Evolutionary conservation across 2,797 vertebrate genomes (phyloP).

Genomic region (Alectoris magna): DNA sequence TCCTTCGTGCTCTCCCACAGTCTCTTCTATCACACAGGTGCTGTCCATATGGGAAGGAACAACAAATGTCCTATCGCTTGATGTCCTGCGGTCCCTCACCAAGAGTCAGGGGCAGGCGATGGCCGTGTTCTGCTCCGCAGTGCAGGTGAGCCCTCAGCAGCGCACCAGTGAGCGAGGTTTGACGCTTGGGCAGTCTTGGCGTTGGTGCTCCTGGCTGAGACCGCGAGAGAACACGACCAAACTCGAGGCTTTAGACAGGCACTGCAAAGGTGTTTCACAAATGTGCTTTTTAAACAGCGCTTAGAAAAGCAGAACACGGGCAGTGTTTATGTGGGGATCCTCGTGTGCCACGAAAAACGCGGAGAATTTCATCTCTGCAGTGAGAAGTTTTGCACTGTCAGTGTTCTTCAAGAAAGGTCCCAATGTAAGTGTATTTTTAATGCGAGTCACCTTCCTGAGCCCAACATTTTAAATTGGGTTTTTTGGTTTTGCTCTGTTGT

Average conservation of each 20-base stretch:
- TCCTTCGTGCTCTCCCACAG: neutral
- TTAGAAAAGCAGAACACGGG: neutral
- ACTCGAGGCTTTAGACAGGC: neutral
- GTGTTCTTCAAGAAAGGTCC: neutral
- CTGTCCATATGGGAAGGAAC: conserved; percentile 91
- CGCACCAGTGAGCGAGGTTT: neutral
- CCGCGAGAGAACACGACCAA: neutral
- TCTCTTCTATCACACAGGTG: conserved; percentile 73
- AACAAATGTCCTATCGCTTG: conserved; percentile 86
- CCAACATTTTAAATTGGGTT: neutral
- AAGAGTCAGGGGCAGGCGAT: conserved; percentile 83
- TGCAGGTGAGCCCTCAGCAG: conserved; percentile 75
- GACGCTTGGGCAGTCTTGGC: neutral
- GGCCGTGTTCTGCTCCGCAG: conserved; percentile 76
- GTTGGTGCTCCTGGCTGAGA: neutral
- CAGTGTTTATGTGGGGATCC: neutral
- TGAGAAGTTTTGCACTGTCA: neutral
- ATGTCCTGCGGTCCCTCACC: conserved; percentile 81
- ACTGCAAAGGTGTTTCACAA: neutral
- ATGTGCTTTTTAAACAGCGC: neutral
- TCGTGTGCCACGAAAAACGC: neutral
- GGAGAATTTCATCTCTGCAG: neutral
- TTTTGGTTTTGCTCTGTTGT: neutral
- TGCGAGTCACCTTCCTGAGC: neutral
- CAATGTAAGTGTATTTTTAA: neutral